phyloP scores from a whole-genome alignment of 2,888 invertebrate genomes.

The Autographa pulchrina region DNA sequence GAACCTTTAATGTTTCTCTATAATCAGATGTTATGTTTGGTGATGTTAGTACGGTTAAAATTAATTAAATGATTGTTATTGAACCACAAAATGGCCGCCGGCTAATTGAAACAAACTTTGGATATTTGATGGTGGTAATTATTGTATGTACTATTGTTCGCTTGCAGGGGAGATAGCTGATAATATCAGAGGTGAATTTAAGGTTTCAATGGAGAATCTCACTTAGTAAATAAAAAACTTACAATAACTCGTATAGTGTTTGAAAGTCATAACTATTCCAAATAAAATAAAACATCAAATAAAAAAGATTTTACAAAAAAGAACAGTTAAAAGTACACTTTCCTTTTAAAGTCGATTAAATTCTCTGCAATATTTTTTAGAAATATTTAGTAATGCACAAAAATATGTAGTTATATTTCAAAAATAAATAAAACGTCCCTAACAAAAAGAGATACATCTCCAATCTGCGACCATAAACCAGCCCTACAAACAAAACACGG shows the following conservation, averaged over 20 bases:
- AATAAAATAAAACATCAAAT: no score
- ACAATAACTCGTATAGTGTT: no score
- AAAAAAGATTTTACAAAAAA: no score
- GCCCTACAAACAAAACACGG: not conserved
- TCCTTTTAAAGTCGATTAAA: no score
- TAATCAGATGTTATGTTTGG: not conserved
- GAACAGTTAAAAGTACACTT: no score
- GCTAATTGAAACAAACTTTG: not conserved
- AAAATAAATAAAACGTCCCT: no score
- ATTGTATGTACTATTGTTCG: not conserved
- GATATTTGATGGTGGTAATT: not conserved
- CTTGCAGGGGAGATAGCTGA: not conserved
- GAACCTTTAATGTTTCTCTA: not conserved
- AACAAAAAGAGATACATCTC: not conserved
- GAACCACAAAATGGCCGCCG: conserved; percentile 4
- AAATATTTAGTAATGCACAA: no score
- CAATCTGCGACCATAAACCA: not conserved
- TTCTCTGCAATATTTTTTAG: no score
- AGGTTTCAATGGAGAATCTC: no score
- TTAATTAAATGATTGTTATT: conserved; percentile 8
- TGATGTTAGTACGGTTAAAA: conserved; percentile 7
- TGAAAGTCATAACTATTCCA: no score
- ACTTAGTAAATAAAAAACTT: no score
- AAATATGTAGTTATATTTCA: no score
- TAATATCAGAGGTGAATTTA: not conserved